Conservation (phyloP, 2,797 vertebrate genomes). For the Oreortyx pictus region DNA sequence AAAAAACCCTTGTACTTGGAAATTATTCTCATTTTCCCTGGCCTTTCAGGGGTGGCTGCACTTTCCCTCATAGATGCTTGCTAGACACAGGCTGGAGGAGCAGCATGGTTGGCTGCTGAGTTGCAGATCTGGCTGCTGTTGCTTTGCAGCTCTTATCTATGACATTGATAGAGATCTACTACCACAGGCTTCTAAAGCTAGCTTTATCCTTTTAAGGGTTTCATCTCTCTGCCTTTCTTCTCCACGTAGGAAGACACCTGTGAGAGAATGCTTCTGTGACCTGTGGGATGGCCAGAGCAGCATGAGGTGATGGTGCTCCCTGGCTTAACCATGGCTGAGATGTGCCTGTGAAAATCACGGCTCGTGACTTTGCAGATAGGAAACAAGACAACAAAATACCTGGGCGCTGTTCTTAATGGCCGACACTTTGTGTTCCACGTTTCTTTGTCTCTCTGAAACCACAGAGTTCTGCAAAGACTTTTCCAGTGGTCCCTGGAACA, state of each 20-base stretch:
- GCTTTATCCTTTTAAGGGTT: neutral
- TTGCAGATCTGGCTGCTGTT: neutral
- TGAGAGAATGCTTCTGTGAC: neutral
- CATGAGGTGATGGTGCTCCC: neutral
- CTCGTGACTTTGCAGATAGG: neutral
- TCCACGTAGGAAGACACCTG: neutral
- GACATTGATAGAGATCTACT: neutral
- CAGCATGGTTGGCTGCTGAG: neutral
- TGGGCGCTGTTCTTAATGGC: slow-evolving; percentile 90
- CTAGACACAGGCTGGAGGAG: neutral
- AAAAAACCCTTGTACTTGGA: neutral
- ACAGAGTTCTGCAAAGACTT: slow-evolving; percentile 90
- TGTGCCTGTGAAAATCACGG: neutral
- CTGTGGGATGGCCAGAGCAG: neutral
- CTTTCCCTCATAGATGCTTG: neutral
- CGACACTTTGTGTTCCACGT: slow-evolving; percentile 89
- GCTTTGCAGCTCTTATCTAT: neutral
- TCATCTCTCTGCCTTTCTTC: neutral
- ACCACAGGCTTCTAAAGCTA: neutral
- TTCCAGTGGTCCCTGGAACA: slow-evolving; percentile 89
- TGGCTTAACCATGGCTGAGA: neutral
- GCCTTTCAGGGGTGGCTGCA: neutral
- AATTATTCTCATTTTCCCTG: neutral
- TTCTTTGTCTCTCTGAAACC: slow-evolving; percentile 90
- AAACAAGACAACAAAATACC: slow-evolving; percentile 75